Percentiles rank a stretch among this genome's conserved stretches.
phyloP scores from a whole-genome alignment of 2,797 vertebrate species.

The Borostomias antarcticus region DNA sequence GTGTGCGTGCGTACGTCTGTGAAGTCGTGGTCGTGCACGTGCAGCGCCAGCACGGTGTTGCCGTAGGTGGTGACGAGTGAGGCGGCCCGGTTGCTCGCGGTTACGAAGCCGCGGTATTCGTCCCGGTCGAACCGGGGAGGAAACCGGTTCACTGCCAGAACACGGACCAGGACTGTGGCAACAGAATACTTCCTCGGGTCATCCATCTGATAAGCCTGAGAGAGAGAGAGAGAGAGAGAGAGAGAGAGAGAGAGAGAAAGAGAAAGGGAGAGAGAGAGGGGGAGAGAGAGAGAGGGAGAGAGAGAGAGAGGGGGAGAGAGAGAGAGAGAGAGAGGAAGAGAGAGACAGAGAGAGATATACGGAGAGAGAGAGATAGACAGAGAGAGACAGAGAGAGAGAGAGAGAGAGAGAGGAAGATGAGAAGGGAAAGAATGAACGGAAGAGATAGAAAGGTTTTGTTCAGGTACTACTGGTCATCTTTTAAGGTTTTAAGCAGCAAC shows the following conservation, averaged over 20 bases:
- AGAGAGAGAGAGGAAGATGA: background rate
- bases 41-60: slow-evolving; percentile 68
- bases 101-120: slow-evolving; percentile 75
- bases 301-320: no score
- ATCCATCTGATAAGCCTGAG: slow-evolving; percentile 79
- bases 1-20: slow-evolving; percentile 62
- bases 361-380: background rate
- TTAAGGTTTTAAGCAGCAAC: no score
- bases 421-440: no score
- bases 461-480: no score
- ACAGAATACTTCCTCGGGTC: slow-evolving; percentile 83
- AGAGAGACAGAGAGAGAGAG: background rate
- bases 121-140: slow-evolving; percentile 68
- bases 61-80: slow-evolving; percentile 79
- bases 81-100: slow-evolving; percentile 54
- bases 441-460: background rate
- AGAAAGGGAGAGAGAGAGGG: background rate
- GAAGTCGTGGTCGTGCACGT: slow-evolving; percentile 79
- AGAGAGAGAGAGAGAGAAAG: background rate
- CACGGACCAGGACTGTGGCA: slow-evolving; percentile 71
- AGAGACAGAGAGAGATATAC: background rate
- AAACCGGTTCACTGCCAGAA: slow-evolving; percentile 76
- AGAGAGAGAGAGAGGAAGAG: no score
- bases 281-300: no score
- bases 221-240: slow-evolving; percentile 19